phyloP scores from a whole-genome alignment of 2,113 vertebrate genomes.

The Platysteira castanea region DNA sequence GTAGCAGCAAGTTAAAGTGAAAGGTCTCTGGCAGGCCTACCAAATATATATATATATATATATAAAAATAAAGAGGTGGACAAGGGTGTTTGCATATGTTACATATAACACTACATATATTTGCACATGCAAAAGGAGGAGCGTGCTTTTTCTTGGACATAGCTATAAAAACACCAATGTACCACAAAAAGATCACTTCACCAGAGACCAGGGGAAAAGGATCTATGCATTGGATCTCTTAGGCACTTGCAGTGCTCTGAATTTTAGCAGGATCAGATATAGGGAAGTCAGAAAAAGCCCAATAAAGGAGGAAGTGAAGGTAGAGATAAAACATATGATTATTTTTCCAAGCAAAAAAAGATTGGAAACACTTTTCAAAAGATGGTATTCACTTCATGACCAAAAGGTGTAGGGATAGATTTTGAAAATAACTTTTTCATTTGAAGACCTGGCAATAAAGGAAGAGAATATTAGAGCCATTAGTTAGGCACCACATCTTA shows the following conservation, averaged over 20 bases:
- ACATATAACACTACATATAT: fast-evolving
- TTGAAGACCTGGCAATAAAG: neutral
- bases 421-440: neutral
- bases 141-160: neutral
- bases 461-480: neutral
- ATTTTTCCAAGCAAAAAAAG: neutral
- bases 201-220: neutral
- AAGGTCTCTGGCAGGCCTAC: neutral
- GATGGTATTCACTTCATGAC: neutral
- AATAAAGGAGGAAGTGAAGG: neutral
- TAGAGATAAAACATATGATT: neutral
- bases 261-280: neutral
- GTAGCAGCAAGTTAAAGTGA: neutral
- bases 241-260: neutral
- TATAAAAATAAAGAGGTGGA: neutral
- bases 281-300: neutral
- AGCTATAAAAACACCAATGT: neutral
- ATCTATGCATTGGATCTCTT: neutral
- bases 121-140: neutral
- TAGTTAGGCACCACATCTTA: neutral
- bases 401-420: neutral
- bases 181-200: neutral
- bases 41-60: no score
- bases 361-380: neutral
- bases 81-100: neutral